phyloP scores from a whole-genome alignment of 2,797 vertebrate species.

The Gila robusta region DNA sequence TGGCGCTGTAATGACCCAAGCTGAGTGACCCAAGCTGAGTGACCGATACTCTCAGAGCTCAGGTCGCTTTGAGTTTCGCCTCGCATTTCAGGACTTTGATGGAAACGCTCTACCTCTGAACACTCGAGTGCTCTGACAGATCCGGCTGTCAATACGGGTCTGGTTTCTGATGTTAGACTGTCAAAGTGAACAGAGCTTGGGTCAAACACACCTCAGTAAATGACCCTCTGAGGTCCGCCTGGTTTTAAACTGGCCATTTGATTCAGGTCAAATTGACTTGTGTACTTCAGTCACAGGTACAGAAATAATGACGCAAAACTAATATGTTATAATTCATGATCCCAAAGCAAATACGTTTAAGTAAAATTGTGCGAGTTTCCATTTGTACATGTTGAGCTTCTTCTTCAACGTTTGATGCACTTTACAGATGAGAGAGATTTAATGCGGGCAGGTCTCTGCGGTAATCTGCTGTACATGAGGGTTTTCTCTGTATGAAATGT shows the following conservation, averaged over 20 bases:
- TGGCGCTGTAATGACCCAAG: conserved; percentile 23
- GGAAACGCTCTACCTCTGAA: conserved; percentile 76
- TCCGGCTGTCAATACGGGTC: not conserved
- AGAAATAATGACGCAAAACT: not conserved
- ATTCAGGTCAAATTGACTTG: conserved; percentile 17
- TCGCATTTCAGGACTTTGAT: conserved; percentile 19
- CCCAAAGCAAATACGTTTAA: conserved; percentile 47
- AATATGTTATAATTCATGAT: conserved; percentile 31
- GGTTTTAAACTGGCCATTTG: not conserved
- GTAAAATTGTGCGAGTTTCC: not conserved
- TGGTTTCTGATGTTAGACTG: conserved; percentile 15
- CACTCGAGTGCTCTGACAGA: conserved; percentile 65
- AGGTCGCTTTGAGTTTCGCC: conserved; percentile 24
- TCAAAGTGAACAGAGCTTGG: not conserved
- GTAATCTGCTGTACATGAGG: conserved; percentile 50
- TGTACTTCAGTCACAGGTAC: conserved; percentile 29
- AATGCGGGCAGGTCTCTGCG: conserved; percentile 53
- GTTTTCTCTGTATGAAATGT: conserved; percentile 69
- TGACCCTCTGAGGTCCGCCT: not conserved
- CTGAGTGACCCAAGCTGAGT: conserved; percentile 29
- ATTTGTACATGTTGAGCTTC: conserved; percentile 53
- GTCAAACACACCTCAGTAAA: conserved; percentile 13
- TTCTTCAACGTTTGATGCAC: conserved; percentile 75
- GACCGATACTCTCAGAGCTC: conserved; percentile 34
- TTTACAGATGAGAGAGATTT: conserved; percentile 77